These are phyloP conservation scores for Festucalex cinctus DNA, from an alignment of 2,113 vertebrate genomes.

Conservation along the genomic window DNA sequence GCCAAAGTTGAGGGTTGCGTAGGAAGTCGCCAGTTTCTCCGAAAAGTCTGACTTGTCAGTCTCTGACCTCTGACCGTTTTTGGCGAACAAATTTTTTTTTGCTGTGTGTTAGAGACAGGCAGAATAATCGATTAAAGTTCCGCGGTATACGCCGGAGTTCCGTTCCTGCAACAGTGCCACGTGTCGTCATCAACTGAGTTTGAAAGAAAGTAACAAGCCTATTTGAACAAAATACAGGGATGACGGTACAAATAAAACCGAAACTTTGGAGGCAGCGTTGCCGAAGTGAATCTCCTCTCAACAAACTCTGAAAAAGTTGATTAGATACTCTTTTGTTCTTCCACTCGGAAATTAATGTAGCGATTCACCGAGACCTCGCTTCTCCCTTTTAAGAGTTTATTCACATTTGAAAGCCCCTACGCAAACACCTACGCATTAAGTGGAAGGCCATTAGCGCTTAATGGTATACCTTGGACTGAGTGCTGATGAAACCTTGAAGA, in stretches of 20 bases:
- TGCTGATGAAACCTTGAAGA: slow-evolving; percentile 54
- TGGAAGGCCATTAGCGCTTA: slow-evolving; percentile 58
- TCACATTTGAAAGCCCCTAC: slow-evolving; percentile 62
- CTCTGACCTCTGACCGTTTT: not conserved
- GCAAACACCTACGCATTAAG: slow-evolving; percentile 58
- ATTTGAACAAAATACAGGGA: not conserved
- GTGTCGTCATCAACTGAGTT: too few relatives aligned
- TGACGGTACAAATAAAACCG: not conserved
- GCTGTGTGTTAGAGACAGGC: too few relatives aligned
- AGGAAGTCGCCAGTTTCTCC: not conserved
- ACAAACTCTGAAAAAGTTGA: slow-evolving; percentile 31
- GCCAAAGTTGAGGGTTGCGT: not conserved
- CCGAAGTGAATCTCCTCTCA: not conserved
- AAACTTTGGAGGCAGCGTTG: not conserved
- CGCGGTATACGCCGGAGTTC: too few relatives aligned
- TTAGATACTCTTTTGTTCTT: slow-evolving; percentile 32
- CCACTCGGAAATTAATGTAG: slow-evolving; percentile 45
- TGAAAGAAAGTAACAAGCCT: too few relatives aligned
- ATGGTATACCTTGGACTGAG: slow-evolving; percentile 54
- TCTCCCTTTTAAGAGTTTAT: slow-evolving; percentile 30
- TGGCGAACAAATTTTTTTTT: too few relatives aligned
- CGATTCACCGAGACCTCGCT: not conserved
- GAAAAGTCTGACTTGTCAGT: not conserved
- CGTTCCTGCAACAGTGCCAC: too few relatives aligned
- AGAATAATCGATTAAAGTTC: too few relatives aligned